Evolutionary conservation across 1,140 invertebrate genomes (phyloP).

Genomic region (Oedothorax gibbosus): DNA sequence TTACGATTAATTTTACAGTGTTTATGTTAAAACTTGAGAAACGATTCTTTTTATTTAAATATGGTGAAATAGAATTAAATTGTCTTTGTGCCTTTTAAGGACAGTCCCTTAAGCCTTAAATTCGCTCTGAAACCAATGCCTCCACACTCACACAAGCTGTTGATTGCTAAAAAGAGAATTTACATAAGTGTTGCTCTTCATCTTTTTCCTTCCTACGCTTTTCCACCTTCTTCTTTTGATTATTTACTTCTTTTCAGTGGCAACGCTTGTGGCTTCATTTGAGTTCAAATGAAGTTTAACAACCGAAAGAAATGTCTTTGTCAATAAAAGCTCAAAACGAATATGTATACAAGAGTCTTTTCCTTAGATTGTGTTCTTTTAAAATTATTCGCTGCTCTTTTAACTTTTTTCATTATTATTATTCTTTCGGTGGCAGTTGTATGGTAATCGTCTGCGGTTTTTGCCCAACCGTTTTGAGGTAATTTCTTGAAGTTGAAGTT

Average conservation of each 20-base stretch:
- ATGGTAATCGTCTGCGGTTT: constrained; percentile 42
- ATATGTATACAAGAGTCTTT: not conserved
- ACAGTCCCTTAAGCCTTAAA: constrained; percentile 21
- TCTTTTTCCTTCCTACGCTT: constrained; percentile 26
- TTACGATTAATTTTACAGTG: no score
- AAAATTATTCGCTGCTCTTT: constrained; percentile 32
- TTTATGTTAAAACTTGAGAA: no score
- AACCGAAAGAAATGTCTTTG: constrained; percentile 56
- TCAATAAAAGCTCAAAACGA: constrained; percentile 57
- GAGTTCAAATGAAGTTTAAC: constrained; percentile 57
- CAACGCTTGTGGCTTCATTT: constrained; percentile 58
- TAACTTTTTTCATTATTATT: constrained; percentile 15
- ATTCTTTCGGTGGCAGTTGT: not conserved
- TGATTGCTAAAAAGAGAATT: constrained; percentile 57
- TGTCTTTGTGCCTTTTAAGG: constrained; percentile 9
- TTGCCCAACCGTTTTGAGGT: constrained; percentile 45
- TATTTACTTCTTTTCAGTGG: not conserved
- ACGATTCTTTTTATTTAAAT: no score
- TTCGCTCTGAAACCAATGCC: constrained; percentile 37
- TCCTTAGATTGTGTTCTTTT: constrained; percentile 37
- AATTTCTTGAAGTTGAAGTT: constrained; percentile 33
- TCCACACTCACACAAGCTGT: constrained; percentile 37
- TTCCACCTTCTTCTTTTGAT: constrained; percentile 39
- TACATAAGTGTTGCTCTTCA: constrained; percentile 54
- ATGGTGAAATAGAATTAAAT: no score